These are phyloP conservation scores for Anas bahamensis DNA, from an alignment of 2,797 vertebrate genomes.

Conservation along the genomic window DNA sequence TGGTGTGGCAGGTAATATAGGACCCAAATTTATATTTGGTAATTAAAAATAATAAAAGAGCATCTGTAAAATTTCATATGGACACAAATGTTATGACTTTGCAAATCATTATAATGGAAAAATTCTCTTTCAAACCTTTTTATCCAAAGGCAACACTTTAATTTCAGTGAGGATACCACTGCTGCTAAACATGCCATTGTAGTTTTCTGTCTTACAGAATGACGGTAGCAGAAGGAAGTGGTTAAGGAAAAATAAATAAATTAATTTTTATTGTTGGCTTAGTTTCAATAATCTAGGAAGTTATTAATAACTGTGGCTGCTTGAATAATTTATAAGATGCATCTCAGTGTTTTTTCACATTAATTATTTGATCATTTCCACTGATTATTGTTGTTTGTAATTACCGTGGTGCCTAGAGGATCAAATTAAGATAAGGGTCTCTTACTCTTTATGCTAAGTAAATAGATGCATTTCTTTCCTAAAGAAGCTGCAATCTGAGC, in stretches of 20 bases:
- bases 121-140: background rate
- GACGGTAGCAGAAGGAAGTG: background rate
- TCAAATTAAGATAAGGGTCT: conserved; percentile 8
- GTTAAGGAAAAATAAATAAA: background rate
- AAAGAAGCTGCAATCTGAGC: background rate
- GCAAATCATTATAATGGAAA: conserved; percentile 9
- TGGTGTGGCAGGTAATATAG: background rate
- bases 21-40: conserved; percentile 5
- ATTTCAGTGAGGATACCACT: background rate
- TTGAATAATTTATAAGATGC: conserved; percentile 21
- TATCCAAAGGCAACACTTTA: background rate
- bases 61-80: conserved; percentile 30
- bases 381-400: conserved; percentile 31
- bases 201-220: background rate
- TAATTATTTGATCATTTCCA: conserved; percentile 48
- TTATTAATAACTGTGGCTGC: conserved; percentile 19
- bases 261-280: conserved; percentile 20
- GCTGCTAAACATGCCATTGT: background rate
- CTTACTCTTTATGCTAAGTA: background rate
- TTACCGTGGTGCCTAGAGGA: conserved; percentile 23
- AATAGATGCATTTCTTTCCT: background rate
- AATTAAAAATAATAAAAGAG: conserved; percentile 33
- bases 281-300: conserved; percentile 10
- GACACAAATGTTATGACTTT: conserved; percentile 39
- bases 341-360: background rate